These are phyloP conservation scores for Neodon shergylaensis DNA, from an alignment of 2,113 vertebrate species.

Conservation along the genomic window DNA sequence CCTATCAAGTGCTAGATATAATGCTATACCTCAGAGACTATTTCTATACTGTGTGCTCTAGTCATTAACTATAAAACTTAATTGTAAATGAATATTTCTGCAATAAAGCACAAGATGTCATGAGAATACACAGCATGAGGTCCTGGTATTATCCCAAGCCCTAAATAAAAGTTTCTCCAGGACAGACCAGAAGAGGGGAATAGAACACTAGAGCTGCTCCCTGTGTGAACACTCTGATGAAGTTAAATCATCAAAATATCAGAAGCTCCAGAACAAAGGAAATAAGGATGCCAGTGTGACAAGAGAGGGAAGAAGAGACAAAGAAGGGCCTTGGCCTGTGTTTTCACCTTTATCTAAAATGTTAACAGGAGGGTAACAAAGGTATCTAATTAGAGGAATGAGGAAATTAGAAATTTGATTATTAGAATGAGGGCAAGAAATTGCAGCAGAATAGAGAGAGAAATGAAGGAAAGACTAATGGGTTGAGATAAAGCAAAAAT, in stretches of 20 bases:
- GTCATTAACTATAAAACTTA: conserved; percentile 23
- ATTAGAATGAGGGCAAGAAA: not conserved
- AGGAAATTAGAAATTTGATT: conserved; percentile 28
- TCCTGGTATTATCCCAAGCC: not conserved
- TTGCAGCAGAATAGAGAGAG: not conserved
- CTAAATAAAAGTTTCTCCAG: not conserved
- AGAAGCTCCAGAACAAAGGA: not conserved
- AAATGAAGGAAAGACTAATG: not conserved
- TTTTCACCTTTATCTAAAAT: not conserved
- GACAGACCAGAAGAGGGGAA: not conserved
- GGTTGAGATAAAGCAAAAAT: not conserved
- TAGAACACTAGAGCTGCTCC: not conserved
- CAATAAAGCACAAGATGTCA: not conserved
- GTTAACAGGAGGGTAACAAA: not conserved
- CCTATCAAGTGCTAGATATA: not conserved
- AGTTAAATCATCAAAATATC: not conserved
- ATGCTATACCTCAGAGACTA: not conserved
- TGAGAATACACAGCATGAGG: not conserved
- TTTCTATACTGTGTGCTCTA: not conserved
- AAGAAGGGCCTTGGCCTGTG: not conserved
- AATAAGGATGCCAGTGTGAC: not conserved
- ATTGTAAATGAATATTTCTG: not conserved
- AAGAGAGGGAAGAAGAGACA: not conserved
- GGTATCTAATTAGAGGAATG: not conserved
- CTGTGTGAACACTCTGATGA: not conserved